Evolutionary conservation across 1,140 invertebrate species (phyloP), one percentile per base, ranked within the genome.

Genomic region (Drosophila varians): DNA sequence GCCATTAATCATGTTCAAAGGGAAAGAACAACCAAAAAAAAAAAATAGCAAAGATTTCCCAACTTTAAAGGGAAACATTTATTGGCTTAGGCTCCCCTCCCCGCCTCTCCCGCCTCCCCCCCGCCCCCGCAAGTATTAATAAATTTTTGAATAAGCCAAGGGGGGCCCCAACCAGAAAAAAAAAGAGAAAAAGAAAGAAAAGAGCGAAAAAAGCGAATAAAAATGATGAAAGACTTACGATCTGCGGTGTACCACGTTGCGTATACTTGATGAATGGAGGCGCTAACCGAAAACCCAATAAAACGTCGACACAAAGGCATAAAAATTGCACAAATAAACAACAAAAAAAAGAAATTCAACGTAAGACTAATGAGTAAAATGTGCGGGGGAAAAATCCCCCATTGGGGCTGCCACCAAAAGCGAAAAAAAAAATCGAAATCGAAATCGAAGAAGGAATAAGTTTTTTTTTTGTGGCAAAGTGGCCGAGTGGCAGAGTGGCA

Each of bases 181-280:
- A 14, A 36, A 23, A 8, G 7, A 47, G 49, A 52, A 16, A 36
- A 14, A 7, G 11, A n/a, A 40, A 25, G 28, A n/a, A 47, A 25
- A 8, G 3, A 28, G 26, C 8, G 9, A 11, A 21, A 25, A 57
- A 69, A 66, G 34, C 75, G 53, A 84, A 86, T 86, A 79, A 84
- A 84, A 84, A 84, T 84, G 80, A 84, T 86, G 80, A 86, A 83
- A 83, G 79, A 84, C 80, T 75, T 78, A 60, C 53, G 77, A 54
- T 36, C 42, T 14, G 12, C 19, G 12, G 36, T 38, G 55, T 23
- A 43, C 25, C 52, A 71, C 52, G 56, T 52, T 77, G 74, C 74
- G 57, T 77, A 75, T 83, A 66, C 79, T 68, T 83, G 79, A 84
- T 68, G 75, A 78, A 60, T 56, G 64, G 42, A 54, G 52, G 58